Conservation (phyloP, 2,797 vertebrate species). For the Epinephelus malabaricus region DNA sequence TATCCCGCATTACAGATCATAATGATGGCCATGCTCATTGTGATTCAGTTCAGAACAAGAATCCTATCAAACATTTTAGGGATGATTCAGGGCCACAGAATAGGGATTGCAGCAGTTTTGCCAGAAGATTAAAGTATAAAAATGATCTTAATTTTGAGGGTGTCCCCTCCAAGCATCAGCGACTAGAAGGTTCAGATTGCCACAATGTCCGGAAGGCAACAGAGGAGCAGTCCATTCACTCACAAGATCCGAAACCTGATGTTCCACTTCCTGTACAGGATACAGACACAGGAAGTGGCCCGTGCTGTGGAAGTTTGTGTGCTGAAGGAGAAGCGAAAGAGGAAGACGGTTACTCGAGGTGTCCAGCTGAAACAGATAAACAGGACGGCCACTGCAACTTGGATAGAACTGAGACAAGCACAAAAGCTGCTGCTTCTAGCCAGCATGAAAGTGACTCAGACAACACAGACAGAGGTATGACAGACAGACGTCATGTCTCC, state of each 20-base stretch:
- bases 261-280: slow-evolving; percentile 23
- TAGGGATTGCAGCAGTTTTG: neutral
- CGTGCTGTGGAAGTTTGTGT: slow-evolving; percentile 10
- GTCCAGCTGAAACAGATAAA: slow-evolving; percentile 8
- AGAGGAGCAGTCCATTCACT: slow-evolving; percentile 1
- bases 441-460: slow-evolving; percentile 4
- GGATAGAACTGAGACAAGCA: slow-evolving; percentile 12
- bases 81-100: slow-evolving; percentile 1
- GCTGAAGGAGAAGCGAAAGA: slow-evolving; percentile 42
- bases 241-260: slow-evolving; percentile 5
- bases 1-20: slow-evolving; percentile 4
- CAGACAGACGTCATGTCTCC: neutral
- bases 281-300: slow-evolving; percentile 31
- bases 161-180: slow-evolving; percentile 28
- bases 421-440: neutral
- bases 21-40: slow-evolving; percentile 12
- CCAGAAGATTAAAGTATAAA: slow-evolving; percentile 10
- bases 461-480: slow-evolving; percentile 2
- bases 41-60: slow-evolving; percentile 38
- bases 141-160: slow-evolving; percentile 26
- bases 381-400: neutral
- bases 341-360: slow-evolving; percentile 33
- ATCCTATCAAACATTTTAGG: slow-evolving; percentile 1
- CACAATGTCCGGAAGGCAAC: neutral
- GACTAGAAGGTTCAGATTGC: slow-evolving; percentile 13